Conservation (phyloP, 2,113 vertebrate genomes). For the Ceyx margarethae region DNA sequence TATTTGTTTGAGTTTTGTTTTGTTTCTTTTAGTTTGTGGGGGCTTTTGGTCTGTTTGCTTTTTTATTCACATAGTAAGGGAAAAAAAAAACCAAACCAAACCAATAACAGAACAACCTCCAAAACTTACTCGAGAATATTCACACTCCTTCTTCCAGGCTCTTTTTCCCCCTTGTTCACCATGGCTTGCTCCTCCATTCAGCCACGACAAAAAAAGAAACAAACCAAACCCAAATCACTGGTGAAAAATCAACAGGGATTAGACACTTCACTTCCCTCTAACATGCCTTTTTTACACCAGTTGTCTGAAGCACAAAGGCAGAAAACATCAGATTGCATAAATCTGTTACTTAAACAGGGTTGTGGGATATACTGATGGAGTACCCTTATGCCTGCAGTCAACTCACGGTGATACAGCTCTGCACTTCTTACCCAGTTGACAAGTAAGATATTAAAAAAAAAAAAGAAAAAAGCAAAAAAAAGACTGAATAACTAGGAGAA, state of each 20-base stretch:
- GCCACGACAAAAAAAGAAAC: accelerated
- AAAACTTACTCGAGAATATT: not conserved
- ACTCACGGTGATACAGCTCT: not conserved
- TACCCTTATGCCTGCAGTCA: not conserved
- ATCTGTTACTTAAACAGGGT: not conserved
- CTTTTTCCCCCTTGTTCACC: too few relatives aligned
- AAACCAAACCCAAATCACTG: accelerated
- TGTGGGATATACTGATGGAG: not conserved
- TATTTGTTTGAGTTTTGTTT: not conserved
- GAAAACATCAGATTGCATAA: not conserved
- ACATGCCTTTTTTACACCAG: not conserved
- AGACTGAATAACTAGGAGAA: not conserved
- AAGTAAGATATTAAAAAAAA: not conserved
- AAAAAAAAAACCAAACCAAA: not conserved
- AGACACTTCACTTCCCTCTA: not conserved
- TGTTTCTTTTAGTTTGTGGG: not conserved
- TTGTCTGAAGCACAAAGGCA: not conserved
- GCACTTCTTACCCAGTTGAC: not conserved
- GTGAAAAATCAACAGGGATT: not conserved
- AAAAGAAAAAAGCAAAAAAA: not conserved
- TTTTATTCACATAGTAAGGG: not conserved
- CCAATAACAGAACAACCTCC: not conserved
- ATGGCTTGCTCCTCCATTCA: not conserved
- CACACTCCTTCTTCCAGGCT: not conserved
- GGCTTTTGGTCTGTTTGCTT: not conserved